phyloP scores from a whole-genome alignment of 2,888 invertebrate species.

The Smittia aterrima region DNA sequence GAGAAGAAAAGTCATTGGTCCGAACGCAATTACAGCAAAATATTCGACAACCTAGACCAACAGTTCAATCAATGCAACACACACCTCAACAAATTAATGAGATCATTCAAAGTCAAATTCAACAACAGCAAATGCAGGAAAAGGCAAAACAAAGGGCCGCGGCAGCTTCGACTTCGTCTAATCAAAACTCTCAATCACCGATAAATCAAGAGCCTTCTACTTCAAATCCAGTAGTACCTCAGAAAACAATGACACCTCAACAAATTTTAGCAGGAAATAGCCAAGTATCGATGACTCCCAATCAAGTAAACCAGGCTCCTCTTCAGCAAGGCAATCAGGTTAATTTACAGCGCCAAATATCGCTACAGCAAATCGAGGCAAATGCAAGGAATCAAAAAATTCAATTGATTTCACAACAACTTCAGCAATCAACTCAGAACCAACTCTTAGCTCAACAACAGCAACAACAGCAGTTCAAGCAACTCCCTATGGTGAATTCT shows the following conservation, averaged over 20 bases:
- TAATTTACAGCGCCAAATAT: constrained; percentile 42
- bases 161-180: background rate
- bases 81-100: constrained; percentile 38
- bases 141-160: constrained; percentile 43
- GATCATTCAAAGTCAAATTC: constrained; percentile 39
- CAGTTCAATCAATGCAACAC: constrained; percentile 35
- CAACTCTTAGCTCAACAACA: constrained; percentile 44
- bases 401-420: constrained; percentile 43
- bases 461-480: constrained; percentile 43
- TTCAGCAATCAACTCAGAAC: constrained; percentile 42
- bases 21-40: constrained; percentile 67
- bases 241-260: constrained; percentile 40
- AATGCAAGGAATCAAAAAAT: constrained; percentile 44
- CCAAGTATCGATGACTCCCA: background rate
- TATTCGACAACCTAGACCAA: constrained; percentile 45
- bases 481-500: constrained; percentile 19
- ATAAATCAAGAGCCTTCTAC: constrained; percentile 41
- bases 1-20: constrained; percentile 55
- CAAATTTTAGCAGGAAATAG: constrained; percentile 46
- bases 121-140: constrained; percentile 38
- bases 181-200: background rate
- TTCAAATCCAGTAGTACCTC: background rate
- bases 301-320: background rate
- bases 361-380: constrained; percentile 36
- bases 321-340: constrained; percentile 41